Conservation (phyloP, 2,113 vertebrate species). For the Thamnophis sirtalis region DNA sequence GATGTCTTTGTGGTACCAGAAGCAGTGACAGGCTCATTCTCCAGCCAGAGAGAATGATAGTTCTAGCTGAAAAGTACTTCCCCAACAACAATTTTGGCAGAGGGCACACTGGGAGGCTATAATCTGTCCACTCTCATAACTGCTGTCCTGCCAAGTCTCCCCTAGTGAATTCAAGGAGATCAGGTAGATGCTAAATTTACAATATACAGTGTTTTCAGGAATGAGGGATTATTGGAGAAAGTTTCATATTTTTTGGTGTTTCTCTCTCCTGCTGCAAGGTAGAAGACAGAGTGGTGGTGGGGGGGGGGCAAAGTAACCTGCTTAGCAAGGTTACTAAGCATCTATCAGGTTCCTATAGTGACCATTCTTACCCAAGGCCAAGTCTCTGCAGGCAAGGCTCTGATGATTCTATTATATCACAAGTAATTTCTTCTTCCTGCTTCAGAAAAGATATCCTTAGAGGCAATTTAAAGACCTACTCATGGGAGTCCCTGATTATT, state of each 20-base stretch:
- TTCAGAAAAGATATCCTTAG: background rate
- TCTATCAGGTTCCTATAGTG: background rate
- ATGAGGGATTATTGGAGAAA: background rate
- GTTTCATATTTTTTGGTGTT: background rate
- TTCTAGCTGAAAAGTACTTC: background rate
- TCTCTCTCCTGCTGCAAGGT: background rate
- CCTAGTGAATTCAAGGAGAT: background rate
- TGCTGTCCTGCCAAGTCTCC: background rate
- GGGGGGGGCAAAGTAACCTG: background rate
- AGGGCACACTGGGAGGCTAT: background rate
- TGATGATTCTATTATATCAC: background rate
- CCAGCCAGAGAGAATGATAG: background rate
- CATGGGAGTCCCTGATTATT: background rate
- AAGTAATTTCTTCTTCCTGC: background rate
- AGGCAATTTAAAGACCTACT: background rate
- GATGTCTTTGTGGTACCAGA: background rate
- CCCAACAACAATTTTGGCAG: background rate
- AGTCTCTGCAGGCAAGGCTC: background rate
- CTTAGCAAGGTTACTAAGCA: background rate
- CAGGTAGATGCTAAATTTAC: background rate
- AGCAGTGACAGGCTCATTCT: background rate
- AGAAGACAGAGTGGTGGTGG: background rate
- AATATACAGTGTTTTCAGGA: background rate
- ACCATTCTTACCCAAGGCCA: background rate
- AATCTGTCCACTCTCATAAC: background rate